Conservation (phyloP, 2,888 invertebrate species). For the Tryphoninae sp. region DNA sequence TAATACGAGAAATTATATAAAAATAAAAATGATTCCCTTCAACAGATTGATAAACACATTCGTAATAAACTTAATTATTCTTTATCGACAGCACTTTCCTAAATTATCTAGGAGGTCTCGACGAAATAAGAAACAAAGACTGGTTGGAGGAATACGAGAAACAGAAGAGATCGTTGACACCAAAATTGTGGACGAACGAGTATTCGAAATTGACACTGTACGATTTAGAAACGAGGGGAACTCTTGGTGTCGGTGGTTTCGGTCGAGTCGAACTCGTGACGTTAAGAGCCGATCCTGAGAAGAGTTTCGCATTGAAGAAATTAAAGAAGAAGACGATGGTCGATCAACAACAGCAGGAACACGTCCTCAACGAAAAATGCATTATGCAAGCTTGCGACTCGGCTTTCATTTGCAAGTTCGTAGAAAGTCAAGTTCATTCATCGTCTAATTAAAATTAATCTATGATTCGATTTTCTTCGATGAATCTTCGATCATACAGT, state of each 20-base stretch:
- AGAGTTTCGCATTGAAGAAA: slow-evolving; percentile 86
- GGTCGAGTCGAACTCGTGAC: slow-evolving; percentile 90
- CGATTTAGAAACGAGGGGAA: slow-evolving; percentile 91
- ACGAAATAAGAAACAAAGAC: slow-evolving; percentile 85
- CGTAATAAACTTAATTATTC: slow-evolving; percentile 4
- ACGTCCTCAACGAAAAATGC: slow-evolving; percentile 86
- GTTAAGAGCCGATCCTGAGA: slow-evolving; percentile 76
- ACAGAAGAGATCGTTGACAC: slow-evolving; percentile 76
- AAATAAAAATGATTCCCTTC: not conserved
- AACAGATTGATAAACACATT: not conserved
- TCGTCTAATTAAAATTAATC: slow-evolving; percentile 56
- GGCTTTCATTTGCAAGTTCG: slow-evolving; percentile 88
- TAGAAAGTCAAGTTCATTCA: slow-evolving; percentile 11
- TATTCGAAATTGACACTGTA: slow-evolving; percentile 87
- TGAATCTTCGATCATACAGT: no score
- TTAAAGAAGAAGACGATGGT: slow-evolving; percentile 87
- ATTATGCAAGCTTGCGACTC: slow-evolving; percentile 87
- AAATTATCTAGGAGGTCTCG: slow-evolving; percentile 91
- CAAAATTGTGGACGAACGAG: slow-evolving; percentile 81
- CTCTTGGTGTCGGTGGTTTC: slow-evolving; percentile 96
- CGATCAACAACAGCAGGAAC: slow-evolving; percentile 87
- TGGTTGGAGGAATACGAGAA: slow-evolving; percentile 78
- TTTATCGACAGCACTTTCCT: slow-evolving; percentile 85
- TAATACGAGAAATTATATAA: not conserved
- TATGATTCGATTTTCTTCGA: not conserved